Percentiles rank a stretch among this genome's conserved stretches.
These are phyloP conservation scores for Eulemur macaco DNA, from an alignment of 2,113 vertebrate species.

Conservation along the genomic window DNA sequence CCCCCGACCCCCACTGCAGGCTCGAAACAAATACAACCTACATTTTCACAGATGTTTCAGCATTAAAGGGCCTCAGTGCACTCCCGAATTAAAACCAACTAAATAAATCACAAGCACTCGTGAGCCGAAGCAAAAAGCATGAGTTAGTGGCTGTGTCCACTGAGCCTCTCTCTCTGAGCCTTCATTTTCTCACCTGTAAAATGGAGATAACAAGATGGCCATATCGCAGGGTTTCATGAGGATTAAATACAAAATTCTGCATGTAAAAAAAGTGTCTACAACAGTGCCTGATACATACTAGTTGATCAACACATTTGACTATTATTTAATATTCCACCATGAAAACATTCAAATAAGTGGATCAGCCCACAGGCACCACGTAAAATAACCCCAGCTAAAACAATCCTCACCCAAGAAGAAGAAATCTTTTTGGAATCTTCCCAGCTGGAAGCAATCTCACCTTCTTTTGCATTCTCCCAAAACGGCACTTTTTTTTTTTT, in stretches of 20 bases:
- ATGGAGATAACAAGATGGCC: neutral
- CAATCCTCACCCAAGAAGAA: neutral
- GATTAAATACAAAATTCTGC: neutral
- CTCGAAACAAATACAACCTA: neutral
- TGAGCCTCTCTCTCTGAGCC: neutral
- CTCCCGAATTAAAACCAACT: neutral
- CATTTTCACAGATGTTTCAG: neutral
- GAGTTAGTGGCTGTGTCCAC: neutral
- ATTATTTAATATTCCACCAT: neutral
- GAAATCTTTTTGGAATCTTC: neutral
- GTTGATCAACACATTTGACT: neutral
- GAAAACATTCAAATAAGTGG: neutral
- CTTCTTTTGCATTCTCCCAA: neutral
- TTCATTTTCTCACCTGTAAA: neutral
- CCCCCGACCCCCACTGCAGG: neutral
- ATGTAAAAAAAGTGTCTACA: neutral
- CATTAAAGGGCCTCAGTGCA: neutral
- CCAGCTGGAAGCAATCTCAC: neutral
- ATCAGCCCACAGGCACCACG: neutral
- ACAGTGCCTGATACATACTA: neutral
- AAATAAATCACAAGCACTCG: neutral
- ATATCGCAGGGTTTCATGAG: neutral
- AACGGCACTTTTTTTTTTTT: neutral
- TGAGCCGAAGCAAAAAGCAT: neutral
- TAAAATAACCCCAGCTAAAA: slow-evolving; percentile 55